Base-by-base conservation (phyloP, 2,113 vertebrate genomes). In the Penelope pileata region DNA sequence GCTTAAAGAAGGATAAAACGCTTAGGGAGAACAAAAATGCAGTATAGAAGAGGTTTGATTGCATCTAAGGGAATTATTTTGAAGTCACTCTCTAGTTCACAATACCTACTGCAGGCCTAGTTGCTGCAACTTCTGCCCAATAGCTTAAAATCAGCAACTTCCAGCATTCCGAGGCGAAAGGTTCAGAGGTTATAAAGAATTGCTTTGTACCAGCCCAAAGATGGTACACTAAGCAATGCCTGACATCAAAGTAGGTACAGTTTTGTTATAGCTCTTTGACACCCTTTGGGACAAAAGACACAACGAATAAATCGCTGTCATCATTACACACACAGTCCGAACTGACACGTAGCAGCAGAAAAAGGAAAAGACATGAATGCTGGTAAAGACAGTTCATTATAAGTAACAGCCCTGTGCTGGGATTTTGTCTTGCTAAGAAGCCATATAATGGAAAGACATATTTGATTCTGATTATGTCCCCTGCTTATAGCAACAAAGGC, bases 1-100 rank as follows among this genome's bases (percentile, higher is more conserved):
- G 88, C 77, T 72, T 53, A 73, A 58, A 88, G 51, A 95, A 82
- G 54, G 91, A 86, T 86, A 72, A 94, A 78, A 93, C 17, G 16
- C 48, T 78, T 53, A 7, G 40, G 36, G 54, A 18, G 45, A 45
- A 59, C 9, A 27, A 9, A 42, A 7, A n/a, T 15, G 76, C 30
- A 74, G 63, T 87, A 19, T 42, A 88, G 47, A 88, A 88, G 58
- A 68, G 10, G 5, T 24, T 67, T 94, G 80, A 86, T 58, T 86
- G 38, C 56, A 88, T 56, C 24, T 36, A 53, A 70, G 48, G 36
- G 12, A 78, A 86, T 88, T 84, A 21, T 88, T 62, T 36, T 26
- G 38, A 69, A 64, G 51, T 50, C 30, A 16, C 56, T 26, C 67
- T 16, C 4, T 26, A 67, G n/a, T 83, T 90, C 58, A 30, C 47